Evolutionary conservation across 1,140 invertebrate species (phyloP).

Genomic region (Drosophila lacertosa): DNA sequence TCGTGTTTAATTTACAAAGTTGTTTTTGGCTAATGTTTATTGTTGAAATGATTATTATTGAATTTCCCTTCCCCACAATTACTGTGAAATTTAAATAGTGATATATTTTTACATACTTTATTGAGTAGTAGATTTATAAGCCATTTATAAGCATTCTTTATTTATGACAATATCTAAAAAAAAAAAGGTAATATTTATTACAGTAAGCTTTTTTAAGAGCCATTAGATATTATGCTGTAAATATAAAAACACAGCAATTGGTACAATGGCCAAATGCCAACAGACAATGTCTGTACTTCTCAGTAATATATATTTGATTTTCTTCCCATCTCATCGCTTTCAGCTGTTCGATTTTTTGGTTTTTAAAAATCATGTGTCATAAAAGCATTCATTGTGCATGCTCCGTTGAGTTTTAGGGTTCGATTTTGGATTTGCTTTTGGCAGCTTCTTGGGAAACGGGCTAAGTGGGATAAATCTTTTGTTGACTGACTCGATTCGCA

Average conservation of each 20-base stretch:
- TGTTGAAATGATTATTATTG: background rate
- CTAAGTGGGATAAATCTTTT: slow-evolving; percentile 7
- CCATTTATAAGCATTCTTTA: background rate
- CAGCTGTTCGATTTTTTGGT: background rate
- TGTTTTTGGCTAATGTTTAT: background rate
- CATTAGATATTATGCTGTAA: too few species aligned
- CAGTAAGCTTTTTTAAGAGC: background rate
- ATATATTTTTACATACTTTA: too few species aligned
- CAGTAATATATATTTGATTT: background rate
- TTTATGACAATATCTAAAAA: background rate
- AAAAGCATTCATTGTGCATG: slow-evolving; percentile 32
- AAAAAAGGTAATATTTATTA: background rate
- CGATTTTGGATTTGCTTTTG: background rate
- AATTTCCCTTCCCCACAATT: too few species aligned
- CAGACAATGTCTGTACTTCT: background rate
- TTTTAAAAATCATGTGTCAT: slow-evolving; percentile 10
- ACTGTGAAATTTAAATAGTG: too few species aligned
- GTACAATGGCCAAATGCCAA: background rate
- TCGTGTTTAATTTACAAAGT: too few species aligned
- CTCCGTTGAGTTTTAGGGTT: slow-evolving; percentile 27
- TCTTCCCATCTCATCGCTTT: background rate
- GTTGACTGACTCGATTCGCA: slow-evolving; percentile 10
- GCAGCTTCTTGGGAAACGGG: slow-evolving; percentile 1
- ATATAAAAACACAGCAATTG: background rate
- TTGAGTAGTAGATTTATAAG: too few species aligned